These are phyloP conservation scores for Xanthorhoe spadicearia DNA, from an alignment of 2,888 invertebrate genomes.

Conservation along the genomic window DNA sequence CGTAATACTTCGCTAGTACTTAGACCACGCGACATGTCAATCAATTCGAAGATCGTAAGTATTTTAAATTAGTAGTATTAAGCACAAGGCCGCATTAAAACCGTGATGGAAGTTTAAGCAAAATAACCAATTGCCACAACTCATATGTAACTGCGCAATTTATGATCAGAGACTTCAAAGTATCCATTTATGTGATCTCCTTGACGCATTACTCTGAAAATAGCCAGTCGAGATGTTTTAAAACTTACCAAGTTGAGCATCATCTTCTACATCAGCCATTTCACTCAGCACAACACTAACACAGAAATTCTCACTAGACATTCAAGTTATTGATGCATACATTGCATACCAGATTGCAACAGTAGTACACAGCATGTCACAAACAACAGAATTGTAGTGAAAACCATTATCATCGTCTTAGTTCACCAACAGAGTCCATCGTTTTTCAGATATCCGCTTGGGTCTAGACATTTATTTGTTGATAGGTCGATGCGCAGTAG, in stretches of 20 bases:
- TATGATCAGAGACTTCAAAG: slow-evolving; percentile 63
- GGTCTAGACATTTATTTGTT: slow-evolving; percentile 46
- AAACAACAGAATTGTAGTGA: background rate
- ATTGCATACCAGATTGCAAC: slow-evolving; percentile 44
- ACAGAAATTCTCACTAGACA: slow-evolving; percentile 45
- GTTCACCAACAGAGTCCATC: slow-evolving; percentile 52
- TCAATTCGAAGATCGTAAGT: slow-evolving; percentile 44
- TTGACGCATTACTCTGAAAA: slow-evolving; percentile 64
- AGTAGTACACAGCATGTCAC: slow-evolving; percentile 22
- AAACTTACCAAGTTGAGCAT: slow-evolving; percentile 63
- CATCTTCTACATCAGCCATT: slow-evolving; percentile 59
- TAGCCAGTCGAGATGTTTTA: slow-evolving; percentile 48
- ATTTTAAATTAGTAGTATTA: slow-evolving; percentile 54
- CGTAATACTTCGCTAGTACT: slow-evolving; percentile 1
- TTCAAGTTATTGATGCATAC: slow-evolving; percentile 49
- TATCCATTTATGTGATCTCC: slow-evolving; percentile 72
- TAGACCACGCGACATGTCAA: slow-evolving; percentile 32
- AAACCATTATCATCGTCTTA: slow-evolving; percentile 53
- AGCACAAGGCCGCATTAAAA: slow-evolving; percentile 60
- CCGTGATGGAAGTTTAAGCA: slow-evolving; percentile 62
- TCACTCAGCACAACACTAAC: slow-evolving; percentile 51
- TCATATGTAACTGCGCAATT: slow-evolving; percentile 74
- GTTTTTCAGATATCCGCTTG: slow-evolving; percentile 52
- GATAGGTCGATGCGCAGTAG: slow-evolving; percentile 49
- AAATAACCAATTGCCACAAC: slow-evolving; percentile 58